Evolutionary conservation across 2,113 vertebrate genomes (phyloP), one percentile per base, ranked within the genome.

Genomic region (Pedetes capensis): DNA sequence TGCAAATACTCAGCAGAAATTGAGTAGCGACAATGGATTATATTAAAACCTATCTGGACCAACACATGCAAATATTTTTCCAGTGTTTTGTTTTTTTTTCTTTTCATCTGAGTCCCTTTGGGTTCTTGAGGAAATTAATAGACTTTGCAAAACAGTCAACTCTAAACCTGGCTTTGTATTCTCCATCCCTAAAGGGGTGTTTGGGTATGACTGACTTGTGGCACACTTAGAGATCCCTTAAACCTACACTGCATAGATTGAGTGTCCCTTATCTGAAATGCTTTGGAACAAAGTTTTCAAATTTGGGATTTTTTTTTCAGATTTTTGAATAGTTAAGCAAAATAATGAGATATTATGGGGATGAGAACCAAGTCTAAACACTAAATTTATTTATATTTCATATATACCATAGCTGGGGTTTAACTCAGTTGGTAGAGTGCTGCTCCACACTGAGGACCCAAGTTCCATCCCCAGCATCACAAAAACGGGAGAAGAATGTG

Each of bases 41-140:
- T 32, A 20, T 32, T 37, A 39, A 81, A 66, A 84, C n/a, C 34
- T n/a, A 16, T 59, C 1, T 71, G 37, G 34, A 55, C 18, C 11
- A 51, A 55, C 39, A 76, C 42, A 61, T 16, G 1, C 14, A 34
- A 75, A 47, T 25, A 17, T 53, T 55, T 90, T 72, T 49, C 11
- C 27, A 6, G 49, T 39, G 8, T 74, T 44, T 32, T 1, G 4
- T 34, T 18, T 37, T 10, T 5, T 5, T 4, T 47, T 2, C 3
- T 23, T 29, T 32, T 59, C 32, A 68, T 63, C 14, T 3, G 49
- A 23, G 1, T 69, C 66, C 51, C 14, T 85, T 69, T 75, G 83
- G 51, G 42, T 53, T 87, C 64, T 42, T 53, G 53, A 87, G 12
- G 57, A 86, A 95, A 92, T 66, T 23, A 49, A 75, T 2, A 13